Conservation (phyloP, 2,113 vertebrate genomes). For the Trematomus loennbergii region DNA sequence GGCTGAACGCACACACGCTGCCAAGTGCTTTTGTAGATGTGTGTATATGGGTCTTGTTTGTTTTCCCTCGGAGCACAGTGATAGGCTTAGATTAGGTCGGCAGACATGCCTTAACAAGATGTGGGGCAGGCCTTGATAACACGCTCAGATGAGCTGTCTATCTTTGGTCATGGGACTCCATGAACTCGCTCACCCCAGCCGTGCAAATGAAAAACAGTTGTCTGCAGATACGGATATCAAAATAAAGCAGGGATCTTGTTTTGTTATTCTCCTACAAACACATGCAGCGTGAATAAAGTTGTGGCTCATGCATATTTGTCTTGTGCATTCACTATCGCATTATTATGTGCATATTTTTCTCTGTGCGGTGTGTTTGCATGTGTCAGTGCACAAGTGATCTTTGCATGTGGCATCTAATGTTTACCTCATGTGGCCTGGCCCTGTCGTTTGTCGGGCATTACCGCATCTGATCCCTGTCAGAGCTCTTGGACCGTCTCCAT, state of each 20-base stretch:
- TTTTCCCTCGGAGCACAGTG: slow-evolving; percentile 61
- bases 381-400: slow-evolving; percentile 13
- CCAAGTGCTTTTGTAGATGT: slow-evolving; percentile 56
- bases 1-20: slow-evolving; percentile 50
- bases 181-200: slow-evolving; percentile 68
- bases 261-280: slow-evolving; percentile 3
- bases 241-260: slow-evolving; percentile 26
- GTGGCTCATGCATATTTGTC: slow-evolving; percentile 6
- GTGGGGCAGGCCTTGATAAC: slow-evolving; percentile 71
- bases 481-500: slow-evolving; percentile 40
- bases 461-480: slow-evolving; percentile 51
- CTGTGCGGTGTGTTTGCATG: slow-evolving; percentile 5
- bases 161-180: slow-evolving; percentile 72
- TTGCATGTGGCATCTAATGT: slow-evolving; percentile 42
- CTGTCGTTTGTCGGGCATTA: slow-evolving; percentile 52
- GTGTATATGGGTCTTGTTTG: slow-evolving; percentile 66
- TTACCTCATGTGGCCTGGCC: slow-evolving; percentile 54
- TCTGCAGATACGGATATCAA: slow-evolving; percentile 43
- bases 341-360: slow-evolving; percentile 15
- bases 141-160: slow-evolving; percentile 70
- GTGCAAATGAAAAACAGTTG: slow-evolving; percentile 65
- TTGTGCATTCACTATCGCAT: slow-evolving; percentile 17
- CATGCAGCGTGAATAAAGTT: background rate
- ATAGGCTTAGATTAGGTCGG: slow-evolving; percentile 70
- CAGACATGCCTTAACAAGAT: slow-evolving; percentile 78